These are phyloP conservation scores for Melanostoma mellinum DNA, from an alignment of 2,888 invertebrate species.

Conservation along the genomic window DNA sequence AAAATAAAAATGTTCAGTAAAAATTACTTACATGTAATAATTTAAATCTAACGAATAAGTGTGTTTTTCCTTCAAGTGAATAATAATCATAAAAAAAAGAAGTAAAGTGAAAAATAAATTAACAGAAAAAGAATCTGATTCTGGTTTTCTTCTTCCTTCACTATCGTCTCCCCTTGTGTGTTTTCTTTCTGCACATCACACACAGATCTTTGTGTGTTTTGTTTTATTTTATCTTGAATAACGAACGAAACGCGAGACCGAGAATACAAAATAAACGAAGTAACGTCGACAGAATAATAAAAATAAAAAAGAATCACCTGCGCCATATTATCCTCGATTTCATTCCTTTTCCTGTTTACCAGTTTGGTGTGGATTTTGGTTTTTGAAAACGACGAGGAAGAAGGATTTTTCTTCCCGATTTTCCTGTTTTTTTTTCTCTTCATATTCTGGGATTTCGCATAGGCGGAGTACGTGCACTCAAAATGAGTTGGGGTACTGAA, in stretches of 20 bases:
- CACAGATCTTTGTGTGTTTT: constrained; percentile 54
- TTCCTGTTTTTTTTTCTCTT: constrained; percentile 34
- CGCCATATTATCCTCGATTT: constrained; percentile 68
- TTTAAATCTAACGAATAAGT: constrained; percentile 49
- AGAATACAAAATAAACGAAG: constrained; percentile 33
- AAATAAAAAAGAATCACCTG: constrained; percentile 65
- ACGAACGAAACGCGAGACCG: constrained; percentile 65
- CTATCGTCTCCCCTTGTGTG: constrained; percentile 48
- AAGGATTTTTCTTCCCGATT: constrained; percentile 57
- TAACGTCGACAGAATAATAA: constrained; percentile 26
- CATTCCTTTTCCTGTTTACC: constrained; percentile 59
- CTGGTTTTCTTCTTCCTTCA: constrained; percentile 61
- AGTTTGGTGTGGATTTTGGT: constrained; percentile 33
- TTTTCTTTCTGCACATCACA: constrained; percentile 59
- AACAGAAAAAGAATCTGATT: constrained; percentile 42
- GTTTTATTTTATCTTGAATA: constrained; percentile 51
- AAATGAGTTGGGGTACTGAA: constrained; percentile 82
- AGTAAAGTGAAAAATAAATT: constrained; percentile 9
- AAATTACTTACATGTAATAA: constrained; percentile 16
- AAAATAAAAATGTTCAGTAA: constrained; percentile 56
- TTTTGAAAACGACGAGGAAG: constrained; percentile 37
- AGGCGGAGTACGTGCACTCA: constrained; percentile 77
- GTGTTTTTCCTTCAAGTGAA: constrained; percentile 53
- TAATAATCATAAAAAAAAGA: constrained; percentile 27
- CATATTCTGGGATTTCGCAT: constrained; percentile 61